Percentiles rank a stretch among this genome's conserved stretches.
Conservation (phyloP, 2,888 invertebrate species). For the Cephus rjabovi region DNA sequence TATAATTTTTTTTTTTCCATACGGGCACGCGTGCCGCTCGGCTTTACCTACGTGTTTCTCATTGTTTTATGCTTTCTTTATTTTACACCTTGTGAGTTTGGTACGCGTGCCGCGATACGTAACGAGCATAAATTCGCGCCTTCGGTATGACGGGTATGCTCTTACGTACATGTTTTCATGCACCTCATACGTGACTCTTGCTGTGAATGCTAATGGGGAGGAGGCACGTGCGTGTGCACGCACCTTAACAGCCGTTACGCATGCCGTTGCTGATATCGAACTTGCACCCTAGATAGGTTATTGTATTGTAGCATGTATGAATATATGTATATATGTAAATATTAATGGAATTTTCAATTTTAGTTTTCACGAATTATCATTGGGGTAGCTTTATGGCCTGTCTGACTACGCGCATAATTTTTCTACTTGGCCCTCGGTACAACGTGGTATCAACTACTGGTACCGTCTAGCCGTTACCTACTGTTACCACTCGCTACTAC, state of each 20-base stretch:
- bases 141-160: neutral
- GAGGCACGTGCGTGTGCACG: neutral
- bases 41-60: neutral
- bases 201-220: neutral
- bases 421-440: neutral
- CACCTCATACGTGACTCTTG: neutral
- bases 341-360: no score
- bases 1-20: neutral
- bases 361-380: neutral
- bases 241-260: neutral
- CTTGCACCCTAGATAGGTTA: neutral
- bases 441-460: neutral
- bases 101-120: slow-evolving; percentile 7
- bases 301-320: no score
- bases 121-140: neutral
- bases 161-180: neutral
- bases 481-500: neutral
- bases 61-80: neutral
- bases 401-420: neutral
- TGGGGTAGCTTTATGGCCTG: neutral
- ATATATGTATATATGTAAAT: no score
- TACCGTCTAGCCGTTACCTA: neutral
- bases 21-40: neutral
- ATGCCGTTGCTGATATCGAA: neutral
- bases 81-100: neutral